Base-by-base conservation (phyloP, 2,113 vertebrate species). In the Aspiorhynchus laticeps region DNA sequence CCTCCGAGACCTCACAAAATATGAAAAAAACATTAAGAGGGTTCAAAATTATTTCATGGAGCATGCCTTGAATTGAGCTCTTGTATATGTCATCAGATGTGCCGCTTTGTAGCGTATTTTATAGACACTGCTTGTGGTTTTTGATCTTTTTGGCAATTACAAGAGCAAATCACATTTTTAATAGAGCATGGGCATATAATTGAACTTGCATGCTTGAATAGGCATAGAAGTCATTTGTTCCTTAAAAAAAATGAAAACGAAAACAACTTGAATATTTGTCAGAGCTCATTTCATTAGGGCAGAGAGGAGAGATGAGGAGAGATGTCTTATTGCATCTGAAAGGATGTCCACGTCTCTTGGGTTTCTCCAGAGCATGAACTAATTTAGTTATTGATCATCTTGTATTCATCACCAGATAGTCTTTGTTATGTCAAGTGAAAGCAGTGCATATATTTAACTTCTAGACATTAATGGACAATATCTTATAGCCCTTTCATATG, bases 141-240 rank as follows among this genome's bases (percentile, higher is more conserved):
- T 84, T 28, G 6, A 65, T 87, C 78, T 81, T 81, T 51, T 81
- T 81, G 17, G 33, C 76, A 80, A 86, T 86, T 69, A 73, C 73
- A 67, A 41, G 61, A 84, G 83, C 69, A 84, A 84, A 84, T 84
- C 83, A 74, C 83, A 84, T 73, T 84, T 84, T 84, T 84, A 84
- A 84, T 75, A 84, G 83, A 84, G 67, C 83, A 36, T 84, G 33
- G 83, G 69, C 65, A 84, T 73, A 74, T 84, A 84, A 84, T 84
- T 84, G 83, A 84, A 84, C 46, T 53, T 84, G 46, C 69, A 84
- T 84, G 83, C 46, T 69, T 84, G 83, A 74, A 74, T 84, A 74
- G 46, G 48, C 83, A 33, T 69, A 74, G 67, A 84, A 41, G 67
- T 74, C 69, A 84, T 84, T 84, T 84, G 83, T 84, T 84, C 46